Base-by-base conservation (phyloP, 2,888 invertebrate genomes). In the Caenorhabditis plicata region DNA sequence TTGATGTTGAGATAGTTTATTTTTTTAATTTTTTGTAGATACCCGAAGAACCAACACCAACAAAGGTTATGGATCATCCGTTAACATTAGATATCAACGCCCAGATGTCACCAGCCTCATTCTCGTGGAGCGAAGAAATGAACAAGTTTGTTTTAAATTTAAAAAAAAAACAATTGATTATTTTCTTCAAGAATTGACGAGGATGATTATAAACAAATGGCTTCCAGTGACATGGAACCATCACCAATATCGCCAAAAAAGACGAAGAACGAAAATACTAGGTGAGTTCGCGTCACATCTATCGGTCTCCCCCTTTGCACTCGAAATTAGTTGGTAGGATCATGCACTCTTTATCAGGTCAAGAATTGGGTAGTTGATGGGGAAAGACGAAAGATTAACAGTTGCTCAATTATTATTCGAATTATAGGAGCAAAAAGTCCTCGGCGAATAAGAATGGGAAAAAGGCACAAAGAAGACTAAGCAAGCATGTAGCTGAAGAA, bases 111-210 rank as follows among this genome's bases (percentile, higher is more conserved):
- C 58, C 58, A 17, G 49, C 52, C 20, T 40, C 49, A 15, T 68
- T 64, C 32, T 64, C 63, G 32, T 68, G 68, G 68, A 61, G 64
- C 19, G 64, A 68, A 33, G 68, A 68, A 42, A 68, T 68, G 68
- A 64, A 64, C 15, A 58, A 53, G 58, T 61, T 22, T 9, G 47
- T 32, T 48, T n/a, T n/a, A n/a, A n/a, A n/a, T n/a, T n/a, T n/a
- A n/a, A n/a, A n/a, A n/a, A n/a, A n/a, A n/a, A n/a, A n/a, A 22
- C 22, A 9, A 4, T 5, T 20, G 22, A 13, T 4, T n/a, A 39
- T 17, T 4, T 27, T 15, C 43, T 36, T 27, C 41, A 49, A 36
- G 15, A 52, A 40, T 15, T 44, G 44, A 35, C 11, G 40, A 40
- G 19, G 53, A 53, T 2, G 53, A 53, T 19, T 31, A 42, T 22